Conservation (phyloP, 2,113 vertebrate species). For the Heterocephalus glaber region DNA sequence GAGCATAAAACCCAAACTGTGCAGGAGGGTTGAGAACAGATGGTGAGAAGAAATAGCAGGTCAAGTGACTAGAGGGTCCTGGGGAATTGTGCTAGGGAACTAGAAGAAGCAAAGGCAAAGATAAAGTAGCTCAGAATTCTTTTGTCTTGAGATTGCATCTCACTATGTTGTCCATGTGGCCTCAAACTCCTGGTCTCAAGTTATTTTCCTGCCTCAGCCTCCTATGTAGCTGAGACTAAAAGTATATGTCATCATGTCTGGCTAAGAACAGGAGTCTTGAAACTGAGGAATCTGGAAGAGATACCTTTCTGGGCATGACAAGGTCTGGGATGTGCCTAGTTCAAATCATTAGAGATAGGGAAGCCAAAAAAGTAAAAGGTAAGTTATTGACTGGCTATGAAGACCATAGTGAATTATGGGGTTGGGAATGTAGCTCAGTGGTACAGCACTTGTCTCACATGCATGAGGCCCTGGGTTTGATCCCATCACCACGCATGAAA, state of each 20-base stretch:
- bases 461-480: background rate
- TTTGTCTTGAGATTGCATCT: background rate
- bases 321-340: background rate
- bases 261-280: background rate
- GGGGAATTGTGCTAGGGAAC: no score
- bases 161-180: background rate
- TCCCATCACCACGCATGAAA: background rate
- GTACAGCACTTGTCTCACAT: background rate
- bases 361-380: background rate
- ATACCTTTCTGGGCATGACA: background rate
- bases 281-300: background rate
- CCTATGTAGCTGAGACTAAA: background rate
- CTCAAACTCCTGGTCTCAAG: background rate
- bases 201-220: background rate
- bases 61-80: background rate
- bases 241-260: background rate
- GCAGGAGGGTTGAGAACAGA: background rate
- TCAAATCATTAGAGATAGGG: background rate
- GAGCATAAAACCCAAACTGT: background rate
- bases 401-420: background rate
- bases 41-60: no score
- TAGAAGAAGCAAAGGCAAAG: background rate
- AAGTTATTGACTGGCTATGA: background rate
- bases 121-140: background rate
- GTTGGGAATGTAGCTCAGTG: background rate